Base-by-base conservation (phyloP, 2,888 invertebrate species). In the Caenorhabditis afra region DNA sequence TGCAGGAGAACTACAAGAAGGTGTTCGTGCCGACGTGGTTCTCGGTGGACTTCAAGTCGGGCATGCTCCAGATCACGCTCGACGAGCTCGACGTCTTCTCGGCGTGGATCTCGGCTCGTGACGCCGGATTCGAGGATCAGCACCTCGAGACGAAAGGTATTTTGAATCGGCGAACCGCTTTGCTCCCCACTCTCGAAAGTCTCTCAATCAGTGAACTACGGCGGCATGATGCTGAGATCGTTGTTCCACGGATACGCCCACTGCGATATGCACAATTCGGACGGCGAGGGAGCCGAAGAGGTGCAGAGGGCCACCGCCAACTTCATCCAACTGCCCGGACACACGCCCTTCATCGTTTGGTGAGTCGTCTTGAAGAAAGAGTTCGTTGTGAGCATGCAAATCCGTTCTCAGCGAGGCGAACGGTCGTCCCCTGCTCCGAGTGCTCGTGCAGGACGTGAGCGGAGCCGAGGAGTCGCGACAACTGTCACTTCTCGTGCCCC, bases 11-110 rank as follows among this genome's bases (percentile, higher is more conserved):
- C 79, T 95, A 95, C 88, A 95, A 96, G 92, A 94, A 94, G 93
- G 94, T 99, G 61, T 96, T 95, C 91, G 96, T 99, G 88, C 98
- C 99, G 35, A 97, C 95, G 92, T 99, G 99, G 99, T 99, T 99
- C 91, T 95, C 95, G 84, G 96, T 98, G 52, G 99, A 99, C 92
- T 93, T 99, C 55, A 99, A 99, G 92, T 98, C 97, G 75, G 99
- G 99, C 81, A 95, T 98, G 95, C 92, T 98, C 88, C 97, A 97
- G 10, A 96, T 99, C 91, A 97, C 98, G 90, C 93, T 99, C 87
- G 99, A 99, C 91, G 99, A 99, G 92, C 95, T 95, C 0, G 99
- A 99, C 91, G 98, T 97, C 91, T 95, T 99, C 89, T 94, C 96
- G 44, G 97, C 99, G 0, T 99, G 99, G 99, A 96, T 99, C 3